Conservation (phyloP, 2,113 vertebrate species). For the Oceanites oceanicus region DNA sequence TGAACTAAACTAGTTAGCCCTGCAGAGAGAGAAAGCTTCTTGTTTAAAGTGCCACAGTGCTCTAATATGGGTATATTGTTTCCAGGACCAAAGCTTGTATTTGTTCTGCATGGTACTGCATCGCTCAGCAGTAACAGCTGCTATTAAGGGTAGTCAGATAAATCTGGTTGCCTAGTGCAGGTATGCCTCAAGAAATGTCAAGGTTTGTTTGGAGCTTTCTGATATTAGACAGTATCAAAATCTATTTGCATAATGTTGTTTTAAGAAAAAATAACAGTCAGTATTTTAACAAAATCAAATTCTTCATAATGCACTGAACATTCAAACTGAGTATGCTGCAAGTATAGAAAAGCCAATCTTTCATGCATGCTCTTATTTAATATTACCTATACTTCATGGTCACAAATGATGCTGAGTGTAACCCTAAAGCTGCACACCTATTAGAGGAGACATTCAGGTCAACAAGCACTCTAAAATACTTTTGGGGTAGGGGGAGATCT, state of each 20-base stretch:
- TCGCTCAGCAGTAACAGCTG: neutral
- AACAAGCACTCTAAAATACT: neutral
- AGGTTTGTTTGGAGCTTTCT: neutral
- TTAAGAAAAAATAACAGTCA: neutral
- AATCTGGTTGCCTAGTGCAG: neutral
- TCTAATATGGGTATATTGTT: neutral
- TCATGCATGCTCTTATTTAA: neutral
- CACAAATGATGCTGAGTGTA: neutral
- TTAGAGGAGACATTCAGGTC: neutral
- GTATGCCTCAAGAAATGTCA: neutral
- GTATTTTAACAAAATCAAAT: neutral
- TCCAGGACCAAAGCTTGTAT: neutral
- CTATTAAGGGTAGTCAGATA: neutral
- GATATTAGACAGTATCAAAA: neutral
- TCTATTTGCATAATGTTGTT: neutral
- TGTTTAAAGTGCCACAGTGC: neutral
- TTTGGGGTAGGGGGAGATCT: neutral
- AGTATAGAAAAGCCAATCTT: neutral
- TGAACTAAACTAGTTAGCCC: neutral
- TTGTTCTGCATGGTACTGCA: neutral
- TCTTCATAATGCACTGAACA: neutral
- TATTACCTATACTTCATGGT: neutral
- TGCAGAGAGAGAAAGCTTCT: neutral
- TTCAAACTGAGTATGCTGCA: neutral
- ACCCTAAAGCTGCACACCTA: neutral